These are phyloP conservation scores for Achlya flavicornis DNA, from an alignment of 2,888 invertebrate genomes.

Conservation along the genomic window DNA sequence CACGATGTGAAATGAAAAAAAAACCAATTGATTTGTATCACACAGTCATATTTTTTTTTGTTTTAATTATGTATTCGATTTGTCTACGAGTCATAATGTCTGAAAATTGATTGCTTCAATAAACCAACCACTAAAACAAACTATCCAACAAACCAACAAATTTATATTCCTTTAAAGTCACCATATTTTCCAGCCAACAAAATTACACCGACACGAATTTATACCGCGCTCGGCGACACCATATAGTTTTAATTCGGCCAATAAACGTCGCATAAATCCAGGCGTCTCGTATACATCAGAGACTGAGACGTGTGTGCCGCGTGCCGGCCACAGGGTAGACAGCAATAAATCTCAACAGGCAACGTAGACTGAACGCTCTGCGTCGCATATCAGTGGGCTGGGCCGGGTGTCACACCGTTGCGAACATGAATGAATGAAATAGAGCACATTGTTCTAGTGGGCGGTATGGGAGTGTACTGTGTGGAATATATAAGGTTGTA, in stretches of 20 bases:
- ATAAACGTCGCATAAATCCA: constrained; percentile 66
- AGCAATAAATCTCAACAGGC: constrained; percentile 63
- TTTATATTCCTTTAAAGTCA: constrained; percentile 3
- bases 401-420: constrained; percentile 45
- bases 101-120: background rate
- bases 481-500: background rate
- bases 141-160: background rate
- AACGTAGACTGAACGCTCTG: constrained; percentile 47
- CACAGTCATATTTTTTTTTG: no score
- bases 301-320: constrained; percentile 50
- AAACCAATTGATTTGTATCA: no score
- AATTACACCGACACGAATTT: constrained; percentile 8
- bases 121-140: constrained; percentile 17
- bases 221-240: constrained; percentile 8
- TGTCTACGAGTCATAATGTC: no score
- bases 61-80: no score
- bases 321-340: constrained; percentile 58
- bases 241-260: constrained; percentile 52
- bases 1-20: no score
- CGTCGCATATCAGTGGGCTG: constrained; percentile 47
- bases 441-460: background rate
- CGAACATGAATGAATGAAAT: constrained; percentile 17
- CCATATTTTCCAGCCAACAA: constrained; percentile 13
- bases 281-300: constrained; percentile 48
- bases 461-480: background rate